Conservation (phyloP, 2,888 invertebrate species). For the Ypsolopha sequella region DNA sequence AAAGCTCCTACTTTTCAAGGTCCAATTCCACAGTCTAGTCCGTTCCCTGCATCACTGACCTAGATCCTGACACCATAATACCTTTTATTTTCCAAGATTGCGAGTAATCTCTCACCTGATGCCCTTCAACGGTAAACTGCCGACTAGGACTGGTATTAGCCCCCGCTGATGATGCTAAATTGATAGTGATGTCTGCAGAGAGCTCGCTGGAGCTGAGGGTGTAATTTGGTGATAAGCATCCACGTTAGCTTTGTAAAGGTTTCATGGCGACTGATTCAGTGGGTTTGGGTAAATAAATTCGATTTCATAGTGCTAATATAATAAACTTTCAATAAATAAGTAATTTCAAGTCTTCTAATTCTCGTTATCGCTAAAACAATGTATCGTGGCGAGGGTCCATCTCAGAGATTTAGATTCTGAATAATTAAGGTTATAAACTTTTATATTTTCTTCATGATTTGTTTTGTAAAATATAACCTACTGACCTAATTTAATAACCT, state of each 20-base stretch:
- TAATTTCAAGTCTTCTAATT: too few relatives aligned
- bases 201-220: not conserved
- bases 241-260: not conserved
- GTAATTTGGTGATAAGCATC: not conserved
- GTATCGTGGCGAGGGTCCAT: too few relatives aligned
- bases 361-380: too few relatives aligned
- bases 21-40: not conserved
- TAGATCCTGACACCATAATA: constrained; percentile 8
- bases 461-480: too few relatives aligned
- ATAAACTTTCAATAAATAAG: too few relatives aligned
- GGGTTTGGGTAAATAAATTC: too few relatives aligned
- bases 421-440: too few relatives aligned
- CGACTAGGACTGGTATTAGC: not conserved
- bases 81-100: constrained; percentile 9
- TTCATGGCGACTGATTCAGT: not conserved
- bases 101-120: constrained; percentile 1
- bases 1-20: too few relatives aligned
- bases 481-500: too few relatives aligned
- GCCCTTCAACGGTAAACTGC: constrained; percentile 3
- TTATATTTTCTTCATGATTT: too few relatives aligned
- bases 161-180: not conserved
- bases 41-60: constrained; percentile 6
- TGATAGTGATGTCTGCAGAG: not conserved
- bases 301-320: too few relatives aligned
- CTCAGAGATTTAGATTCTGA: too few relatives aligned